Base-by-base conservation (phyloP, 2,888 invertebrate genomes). In the Steinernema scapterisci region DNA sequence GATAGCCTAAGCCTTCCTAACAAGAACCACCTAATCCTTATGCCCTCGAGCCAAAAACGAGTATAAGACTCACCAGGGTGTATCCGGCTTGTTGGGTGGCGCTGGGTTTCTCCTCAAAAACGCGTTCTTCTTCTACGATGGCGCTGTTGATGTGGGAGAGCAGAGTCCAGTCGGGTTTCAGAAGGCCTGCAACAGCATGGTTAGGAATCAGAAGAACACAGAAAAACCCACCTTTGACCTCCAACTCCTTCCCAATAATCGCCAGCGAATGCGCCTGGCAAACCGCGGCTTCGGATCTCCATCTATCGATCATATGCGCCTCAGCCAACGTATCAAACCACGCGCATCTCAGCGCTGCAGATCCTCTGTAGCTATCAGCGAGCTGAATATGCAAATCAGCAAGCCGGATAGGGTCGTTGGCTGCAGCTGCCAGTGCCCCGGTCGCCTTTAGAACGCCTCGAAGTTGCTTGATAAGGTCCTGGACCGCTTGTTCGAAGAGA, bases 211-310 rank as follows among this genome's bases (percentile, higher is more conserved):
- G n/a, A n/a, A n/a, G n/a, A n/a, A n/a, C n/a, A n/a, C n/a, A n/a
- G 9, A 46, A 76, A 54, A 19, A 63, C 87, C 81, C 77, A 89
- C 90, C 89, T 87, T 88, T 88, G 79, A 94, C 93, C 76, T 88
- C 88, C 72, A 97, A 89, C 89, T 95, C 96, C 88, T 96, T 95
- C 0, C 95, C 94, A 90, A 96, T 94, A 38, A 97, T 90, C 0
- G 96, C 97, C 3, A 95, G 95, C 81, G 96, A 94, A 88, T 97
- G 97, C 0, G 96, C 90, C 88, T 95, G 94, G 87, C 95, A 95
- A 88, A 95, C 95, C 86, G 95, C 95, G 51, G 95, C 95, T 91
- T 97, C 97, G 1, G 95, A 95, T 85, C 92, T 92, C 89, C 95
- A 86, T 23, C 82, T 77, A 44, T 91, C 92, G 48, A 72, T 56